These are phyloP conservation scores for Amblyraja radiata DNA, from an alignment of 2,797 vertebrate genomes.

Conservation along the genomic window DNA sequence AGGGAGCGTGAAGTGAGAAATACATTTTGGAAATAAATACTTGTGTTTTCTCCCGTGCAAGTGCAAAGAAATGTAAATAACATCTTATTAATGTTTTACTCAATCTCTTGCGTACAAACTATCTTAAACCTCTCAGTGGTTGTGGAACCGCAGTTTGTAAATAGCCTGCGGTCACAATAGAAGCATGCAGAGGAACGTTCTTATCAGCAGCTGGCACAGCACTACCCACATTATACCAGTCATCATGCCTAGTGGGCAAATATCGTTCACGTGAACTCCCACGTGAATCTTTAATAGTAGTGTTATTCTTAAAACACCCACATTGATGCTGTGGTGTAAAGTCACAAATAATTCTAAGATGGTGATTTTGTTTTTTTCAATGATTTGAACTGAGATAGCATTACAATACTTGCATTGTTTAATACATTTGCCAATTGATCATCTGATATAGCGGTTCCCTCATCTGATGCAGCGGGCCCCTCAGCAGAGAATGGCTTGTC, in stretches of 20 bases:
- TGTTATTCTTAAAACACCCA: slow-evolving; percentile 7
- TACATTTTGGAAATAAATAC: not conserved
- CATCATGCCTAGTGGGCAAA: not conserved
- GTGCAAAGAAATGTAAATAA: not conserved
- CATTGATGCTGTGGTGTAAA: not conserved
- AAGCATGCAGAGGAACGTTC: not conserved
- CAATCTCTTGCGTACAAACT: not conserved
- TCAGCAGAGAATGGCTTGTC: not conserved
- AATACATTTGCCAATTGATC: not conserved
- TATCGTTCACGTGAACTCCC: not conserved
- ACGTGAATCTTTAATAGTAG: not conserved
- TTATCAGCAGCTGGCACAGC: not conserved
- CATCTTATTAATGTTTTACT: not conserved
- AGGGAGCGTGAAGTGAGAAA: no score
- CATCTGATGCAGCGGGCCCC: not conserved
- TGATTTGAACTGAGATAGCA: not conserved
- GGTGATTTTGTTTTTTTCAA: not conserved
- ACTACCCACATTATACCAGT: not conserved
- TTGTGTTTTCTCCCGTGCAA: not conserved
- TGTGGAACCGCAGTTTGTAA: not conserved
- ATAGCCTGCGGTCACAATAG: not conserved
- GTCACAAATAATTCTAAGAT: not conserved
- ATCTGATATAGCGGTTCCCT: not conserved
- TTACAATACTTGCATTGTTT: not conserved
- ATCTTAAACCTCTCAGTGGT: not conserved